A percentile compares a stretch with the other conserved stretches of the same genome.
phyloP scores from a whole-genome alignment of 2,888 invertebrate genomes.

The Thalpophila matura region DNA sequence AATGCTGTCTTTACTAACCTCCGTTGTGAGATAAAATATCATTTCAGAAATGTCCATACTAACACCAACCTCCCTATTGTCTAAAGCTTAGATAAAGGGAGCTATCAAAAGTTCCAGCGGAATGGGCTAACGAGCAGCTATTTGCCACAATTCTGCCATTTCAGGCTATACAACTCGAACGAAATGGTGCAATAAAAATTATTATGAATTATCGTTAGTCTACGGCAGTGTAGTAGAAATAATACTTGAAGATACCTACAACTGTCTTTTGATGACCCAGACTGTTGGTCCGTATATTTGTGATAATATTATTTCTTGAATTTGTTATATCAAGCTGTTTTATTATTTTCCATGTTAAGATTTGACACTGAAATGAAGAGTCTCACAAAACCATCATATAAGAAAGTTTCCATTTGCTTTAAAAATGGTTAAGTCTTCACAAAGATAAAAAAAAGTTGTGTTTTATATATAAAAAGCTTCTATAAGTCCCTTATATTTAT shows the following conservation, averaged over 20 bases:
- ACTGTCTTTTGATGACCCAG: not conserved
- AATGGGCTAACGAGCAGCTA: slow-evolving; percentile 74
- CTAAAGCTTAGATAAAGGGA: slow-evolving; percentile 60
- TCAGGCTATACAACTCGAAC: slow-evolving; percentile 42
- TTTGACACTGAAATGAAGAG: not conserved
- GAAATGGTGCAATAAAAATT: slow-evolving; percentile 48
- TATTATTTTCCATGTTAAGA: not conserved
- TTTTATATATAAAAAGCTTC: too few species aligned
- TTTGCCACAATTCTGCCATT: slow-evolving; percentile 65
- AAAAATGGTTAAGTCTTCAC: too few species aligned
- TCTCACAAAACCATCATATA: too few species aligned
- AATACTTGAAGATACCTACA: slow-evolving; percentile 8
- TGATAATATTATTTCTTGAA: not conserved
- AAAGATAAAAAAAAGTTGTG: too few species aligned
- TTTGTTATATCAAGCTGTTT: too few species aligned
- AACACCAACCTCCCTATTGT: slow-evolving; percentile 49
- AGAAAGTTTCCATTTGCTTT: too few species aligned
- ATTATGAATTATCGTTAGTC: slow-evolving; percentile 36
- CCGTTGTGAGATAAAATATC: not conserved
- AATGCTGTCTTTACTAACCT: too few species aligned
- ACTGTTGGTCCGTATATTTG: not conserved
- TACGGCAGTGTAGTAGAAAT: not conserved
- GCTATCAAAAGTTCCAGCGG: slow-evolving; percentile 64
- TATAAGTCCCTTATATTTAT: not conserved
- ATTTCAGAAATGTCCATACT: slow-evolving; percentile 19